Percentiles rank a stretch among this genome's conserved stretches.
Conservation (phyloP, 2,113 vertebrate species). For the Halichoeres trimaculatus region DNA sequence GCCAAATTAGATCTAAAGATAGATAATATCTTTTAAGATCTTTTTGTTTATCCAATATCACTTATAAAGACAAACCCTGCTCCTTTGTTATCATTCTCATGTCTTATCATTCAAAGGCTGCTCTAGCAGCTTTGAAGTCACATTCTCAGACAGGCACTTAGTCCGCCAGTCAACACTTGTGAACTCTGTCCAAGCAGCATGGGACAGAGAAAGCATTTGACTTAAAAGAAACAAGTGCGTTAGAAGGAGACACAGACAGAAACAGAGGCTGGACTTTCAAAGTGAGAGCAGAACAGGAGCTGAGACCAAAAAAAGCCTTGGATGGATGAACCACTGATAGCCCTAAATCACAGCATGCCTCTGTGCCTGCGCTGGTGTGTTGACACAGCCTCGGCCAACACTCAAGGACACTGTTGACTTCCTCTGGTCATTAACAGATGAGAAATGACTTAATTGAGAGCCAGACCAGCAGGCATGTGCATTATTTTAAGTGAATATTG, state of each 20-base stretch:
- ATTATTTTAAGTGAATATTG: conserved; percentile 91
- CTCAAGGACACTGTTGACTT: conserved; percentile 90
- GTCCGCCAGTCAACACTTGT: conserved; percentile 60
- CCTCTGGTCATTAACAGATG: conserved; percentile 90
- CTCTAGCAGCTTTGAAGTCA: conserved; percentile 53
- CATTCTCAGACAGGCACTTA: conserved; percentile 62
- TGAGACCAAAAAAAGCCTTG: conserved; percentile 59
- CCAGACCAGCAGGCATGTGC: conserved; percentile 87
- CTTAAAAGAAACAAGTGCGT: conserved; percentile 61
- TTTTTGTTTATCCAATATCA: conserved; percentile 38
- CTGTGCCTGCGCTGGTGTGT: conserved; percentile 75
- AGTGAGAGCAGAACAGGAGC: conserved; percentile 60
- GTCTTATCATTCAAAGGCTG: conserved; percentile 61
- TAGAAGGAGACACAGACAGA: conserved; percentile 62
- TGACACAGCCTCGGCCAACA: conserved; percentile 83
- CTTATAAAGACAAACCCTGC: conserved; percentile 4
- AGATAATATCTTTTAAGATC: conserved; percentile 28
- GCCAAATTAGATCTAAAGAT: background rate
- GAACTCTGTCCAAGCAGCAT: conserved; percentile 43
- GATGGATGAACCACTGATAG: conserved; percentile 82
- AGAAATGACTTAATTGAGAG: conserved; percentile 91
- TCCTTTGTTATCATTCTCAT: conserved; percentile 34
- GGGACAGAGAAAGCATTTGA: conserved; percentile 28
- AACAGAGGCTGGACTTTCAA: conserved; percentile 60
- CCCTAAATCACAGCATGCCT: conserved; percentile 84